Base-by-base conservation (phyloP, 2,888 invertebrate species). In the Sicus ferrugineus region DNA sequence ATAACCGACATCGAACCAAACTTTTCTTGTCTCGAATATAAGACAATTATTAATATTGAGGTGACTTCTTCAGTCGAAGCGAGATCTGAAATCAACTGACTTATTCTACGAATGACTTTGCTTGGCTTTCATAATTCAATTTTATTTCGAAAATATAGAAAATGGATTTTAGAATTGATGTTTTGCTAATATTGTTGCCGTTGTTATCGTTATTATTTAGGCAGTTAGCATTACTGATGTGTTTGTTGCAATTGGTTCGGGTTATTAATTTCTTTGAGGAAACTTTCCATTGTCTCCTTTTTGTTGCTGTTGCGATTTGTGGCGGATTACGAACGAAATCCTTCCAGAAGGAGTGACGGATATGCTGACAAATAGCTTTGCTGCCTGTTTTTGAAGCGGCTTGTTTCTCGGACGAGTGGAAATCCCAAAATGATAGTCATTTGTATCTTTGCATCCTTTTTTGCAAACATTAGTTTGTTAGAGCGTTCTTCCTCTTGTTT, bases 381-480 rank as follows among this genome's bases (percentile, higher is more conserved):
- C 21, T 16, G 38, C 16, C 61, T 61, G 26, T 34, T 38, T 61
- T 38, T 26, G 42, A 28, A 64, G 21, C 11, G 50, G 52, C 21
- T 52, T 50, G 30, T 48, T 23, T 19, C 31, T 64, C 34, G 23
- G 16, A n/a, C 50, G 34, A 64, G 52, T 34, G 64, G 16, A 64
- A 64, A 64, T 31, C 31, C 52, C 31, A 50, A 59, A 63, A 50
- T 50, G 50, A n/a, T 30, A 26, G 21, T 50, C 42, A 50, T 63
- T 48, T 63, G 63, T 63, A 30, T 48, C 63, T 42, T 31, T 59
- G 34, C 6, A 23, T 26, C 23, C 42, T 42, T 38, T 14, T n/a
- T 16, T 23, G 26, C 38, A 38, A 23, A 61, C 14, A 23, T 38
- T 9, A 23, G 23, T 59, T 19, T 5, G 1, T 23, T 52, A 2